Base-by-base conservation (phyloP, 2,888 invertebrate genomes). In the Campaea margaritaria region DNA sequence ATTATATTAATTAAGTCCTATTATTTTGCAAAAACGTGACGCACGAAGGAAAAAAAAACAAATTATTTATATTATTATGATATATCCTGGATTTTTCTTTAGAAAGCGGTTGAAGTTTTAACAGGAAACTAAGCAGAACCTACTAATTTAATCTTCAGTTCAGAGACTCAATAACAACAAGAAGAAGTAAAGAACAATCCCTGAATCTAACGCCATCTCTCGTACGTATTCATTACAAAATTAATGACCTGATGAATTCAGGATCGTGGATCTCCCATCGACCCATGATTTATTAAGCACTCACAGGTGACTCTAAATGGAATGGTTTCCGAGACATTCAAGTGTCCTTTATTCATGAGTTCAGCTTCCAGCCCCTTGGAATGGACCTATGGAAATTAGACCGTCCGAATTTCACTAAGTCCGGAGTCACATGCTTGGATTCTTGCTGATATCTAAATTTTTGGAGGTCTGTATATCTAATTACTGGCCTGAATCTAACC, bases 311-410 rank as follows among this genome's bases (percentile, higher is more conserved):
- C 53, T 59, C 56, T 46, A 58, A 68, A 68, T 56, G 62, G 62
- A 65, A 73, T 70, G 69, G 67, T 68, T 71, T 67, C 65, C 39
- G 48, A 65, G 58, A 65, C 64, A 69, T 68, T 49, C 58, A 15
- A 56, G 64, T 64, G 60, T 63, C 72, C 70, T 67, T 78, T 78
- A 78, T 78, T 77, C 79, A 77, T 78, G 74, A 77, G 67, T 64
- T 65, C 62, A 58, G 58, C 63, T 65, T 64, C 67, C 60, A 69
- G 60, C 54, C 65, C 53, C 62, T 62, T 56, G 58, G 57, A 67
- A 57, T 47, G 70, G 72, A 62, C 59, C 64, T 70, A 72, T 72
- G 73, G 70, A 75, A 75, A 75, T 76, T 66, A 70, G 64, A 62
- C 45, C 52, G 51, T 67, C 68, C 64, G 71, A 63, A 76, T 76